Evolutionary conservation across 1,140 invertebrate species (phyloP).

Genomic region (Leguminivora glycinivorella): DNA sequence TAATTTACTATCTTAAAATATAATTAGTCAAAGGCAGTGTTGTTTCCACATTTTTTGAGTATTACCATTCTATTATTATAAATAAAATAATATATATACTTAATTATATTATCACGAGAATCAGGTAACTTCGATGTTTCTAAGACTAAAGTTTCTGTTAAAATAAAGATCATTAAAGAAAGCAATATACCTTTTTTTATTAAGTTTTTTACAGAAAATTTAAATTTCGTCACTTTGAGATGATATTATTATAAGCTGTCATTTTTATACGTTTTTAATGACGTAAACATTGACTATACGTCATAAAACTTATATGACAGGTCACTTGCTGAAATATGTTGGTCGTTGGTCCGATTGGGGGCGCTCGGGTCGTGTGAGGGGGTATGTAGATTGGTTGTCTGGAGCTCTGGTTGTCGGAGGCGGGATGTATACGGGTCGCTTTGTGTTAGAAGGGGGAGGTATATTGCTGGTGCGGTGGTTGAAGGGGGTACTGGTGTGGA

Average conservation of each 20-base stretch:
- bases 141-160: slow-evolving; percentile 25
- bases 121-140: slow-evolving; percentile 40
- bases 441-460: slow-evolving; percentile 9
- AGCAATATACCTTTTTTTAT: slow-evolving; percentile 29
- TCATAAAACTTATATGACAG: background rate
- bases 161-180: slow-evolving; percentile 32
- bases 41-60: slow-evolving; percentile 61
- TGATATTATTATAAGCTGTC: background rate
- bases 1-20: slow-evolving; percentile 66
- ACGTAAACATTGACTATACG: background rate
- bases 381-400: background rate
- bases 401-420: slow-evolving; percentile 56
- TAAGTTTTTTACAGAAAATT: too few relatives aligned
- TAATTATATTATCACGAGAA: slow-evolving; percentile 41
- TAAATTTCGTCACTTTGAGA: too few relatives aligned
- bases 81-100: slow-evolving; percentile 40
- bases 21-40: slow-evolving; percentile 71
- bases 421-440: slow-evolving; percentile 27
- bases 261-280: background rate
- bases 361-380: slow-evolving; percentile 31
- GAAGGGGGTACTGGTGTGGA: slow-evolving; percentile 33
- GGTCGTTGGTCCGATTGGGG: slow-evolving; percentile 39
- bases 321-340: background rate
- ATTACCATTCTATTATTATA: slow-evolving; percentile 47
- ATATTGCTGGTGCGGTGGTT: slow-evolving; percentile 49